These are phyloP conservation scores for Argyresthia goedartella DNA, from an alignment of 2,888 invertebrate species.

Conservation along the genomic window DNA sequence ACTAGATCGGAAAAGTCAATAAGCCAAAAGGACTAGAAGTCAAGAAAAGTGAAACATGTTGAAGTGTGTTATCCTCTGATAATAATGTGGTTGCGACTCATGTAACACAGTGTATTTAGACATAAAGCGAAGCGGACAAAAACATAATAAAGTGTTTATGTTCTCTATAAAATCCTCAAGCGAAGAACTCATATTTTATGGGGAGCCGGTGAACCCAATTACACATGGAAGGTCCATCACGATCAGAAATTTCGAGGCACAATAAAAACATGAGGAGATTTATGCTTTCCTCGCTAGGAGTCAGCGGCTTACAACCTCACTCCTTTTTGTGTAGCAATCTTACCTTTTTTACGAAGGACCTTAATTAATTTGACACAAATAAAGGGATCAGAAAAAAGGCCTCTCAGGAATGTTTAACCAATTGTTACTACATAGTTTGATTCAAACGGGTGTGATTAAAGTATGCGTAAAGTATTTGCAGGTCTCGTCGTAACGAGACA, in stretches of 20 bases:
- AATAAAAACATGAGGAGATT: slow-evolving; percentile 39
- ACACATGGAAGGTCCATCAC: slow-evolving; percentile 63
- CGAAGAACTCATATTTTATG: slow-evolving; percentile 62
- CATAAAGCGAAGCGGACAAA: slow-evolving; percentile 39
- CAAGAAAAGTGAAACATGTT: no score
- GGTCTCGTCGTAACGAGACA: slow-evolving; percentile 6
- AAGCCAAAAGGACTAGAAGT: no score
- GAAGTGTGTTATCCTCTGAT: no score
- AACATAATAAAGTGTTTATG: slow-evolving; percentile 65
- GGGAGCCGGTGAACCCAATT: slow-evolving; percentile 61
- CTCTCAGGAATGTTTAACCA: no score
- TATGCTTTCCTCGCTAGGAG: neutral
- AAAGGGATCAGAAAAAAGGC: no score
- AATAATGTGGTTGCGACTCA: no score
- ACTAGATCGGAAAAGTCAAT: no score
- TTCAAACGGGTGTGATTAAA: no score
- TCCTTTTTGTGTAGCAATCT: slow-evolving; percentile 38
- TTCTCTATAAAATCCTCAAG: slow-evolving; percentile 57
- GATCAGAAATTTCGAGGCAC: slow-evolving; percentile 55
- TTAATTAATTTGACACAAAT: neutral
- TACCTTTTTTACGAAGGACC: neutral
- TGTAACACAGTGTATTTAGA: slow-evolving; percentile 6
- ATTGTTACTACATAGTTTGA: no score
- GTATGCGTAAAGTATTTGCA: no score
- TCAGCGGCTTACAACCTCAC: neutral